These are phyloP conservation scores for Boloria selene DNA, from an alignment of 2,888 invertebrate genomes.

Conservation along the genomic window DNA sequence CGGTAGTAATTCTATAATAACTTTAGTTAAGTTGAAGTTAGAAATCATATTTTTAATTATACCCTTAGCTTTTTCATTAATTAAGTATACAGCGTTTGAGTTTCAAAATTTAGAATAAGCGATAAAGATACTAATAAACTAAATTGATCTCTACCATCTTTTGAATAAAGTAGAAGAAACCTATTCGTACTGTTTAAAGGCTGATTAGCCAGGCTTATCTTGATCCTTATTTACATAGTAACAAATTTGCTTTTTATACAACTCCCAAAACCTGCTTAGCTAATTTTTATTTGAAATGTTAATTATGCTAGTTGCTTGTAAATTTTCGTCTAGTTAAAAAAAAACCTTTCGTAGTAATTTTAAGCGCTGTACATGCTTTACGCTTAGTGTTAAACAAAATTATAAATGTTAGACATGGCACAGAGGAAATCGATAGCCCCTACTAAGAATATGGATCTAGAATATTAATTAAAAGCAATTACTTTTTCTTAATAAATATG, in stretches of 20 bases:
- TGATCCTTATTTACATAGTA: neutral
- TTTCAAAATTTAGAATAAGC: too few species aligned
- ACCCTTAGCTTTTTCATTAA: neutral
- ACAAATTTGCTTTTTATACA: neutral
- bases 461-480: neutral
- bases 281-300: conserved; percentile 24
- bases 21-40: neutral
- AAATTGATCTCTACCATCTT: too few species aligned
- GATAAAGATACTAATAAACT: too few species aligned
- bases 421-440: conserved; percentile 9
- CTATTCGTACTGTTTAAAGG: conserved; percentile 3
- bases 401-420: conserved; percentile 9
- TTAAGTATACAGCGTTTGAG: too few species aligned
- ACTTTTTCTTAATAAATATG: neutral
- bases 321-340: conserved; percentile 17
- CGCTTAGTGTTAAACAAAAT: conserved; percentile 4
- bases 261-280: conserved; percentile 14
- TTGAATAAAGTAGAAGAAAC: neutral
- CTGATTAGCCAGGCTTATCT: neutral
- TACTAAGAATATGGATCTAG: conserved; percentile 4
- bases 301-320: conserved; percentile 25
- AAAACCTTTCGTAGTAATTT: conserved; percentile 10
- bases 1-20: neutral
- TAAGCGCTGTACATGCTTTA: conserved; percentile 19
- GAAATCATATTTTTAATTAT: neutral